These are phyloP conservation scores for Electrona antarctica DNA, from an alignment of 2,113 vertebrate genomes.

Conservation along the genomic window DNA sequence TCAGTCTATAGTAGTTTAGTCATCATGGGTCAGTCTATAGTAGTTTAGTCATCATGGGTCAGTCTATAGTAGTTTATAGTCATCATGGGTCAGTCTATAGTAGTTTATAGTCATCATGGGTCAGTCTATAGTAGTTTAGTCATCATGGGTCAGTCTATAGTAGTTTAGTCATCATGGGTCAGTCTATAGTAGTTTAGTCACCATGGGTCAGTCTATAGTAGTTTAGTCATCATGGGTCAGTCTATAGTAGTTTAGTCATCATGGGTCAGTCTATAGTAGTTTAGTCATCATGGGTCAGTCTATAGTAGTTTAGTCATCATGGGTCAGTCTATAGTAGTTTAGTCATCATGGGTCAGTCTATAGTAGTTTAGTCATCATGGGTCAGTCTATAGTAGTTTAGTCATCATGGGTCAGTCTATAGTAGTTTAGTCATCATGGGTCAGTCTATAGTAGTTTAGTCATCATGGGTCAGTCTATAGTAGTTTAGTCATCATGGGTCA, in stretches of 20 bases:
- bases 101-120: slow-evolving; percentile 25
- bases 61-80: slow-evolving; percentile 34
- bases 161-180: slow-evolving; percentile 26
- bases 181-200: slow-evolving; percentile 30
- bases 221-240: slow-evolving; percentile 19
- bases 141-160: slow-evolving; percentile 3
- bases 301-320: slow-evolving; percentile 28
- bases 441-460: slow-evolving; percentile 30
- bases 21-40: slow-evolving; percentile 3
- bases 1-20: slow-evolving; percentile 33
- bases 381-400: slow-evolving; percentile 33
- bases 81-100: slow-evolving; percentile 3
- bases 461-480: slow-evolving; percentile 12
- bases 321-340: slow-evolving; percentile 31
- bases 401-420: slow-evolving; percentile 1
- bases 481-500: slow-evolving; percentile 21
- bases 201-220: slow-evolving; percentile 13
- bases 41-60: slow-evolving; percentile 26
- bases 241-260: slow-evolving; percentile 30
- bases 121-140: slow-evolving; percentile 33
- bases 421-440: slow-evolving; percentile 28
- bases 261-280: slow-evolving; percentile 25
- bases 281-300: slow-evolving; percentile 10
- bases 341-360: slow-evolving; percentile 3
- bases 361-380: slow-evolving; percentile 27